phyloP scores from a whole-genome alignment of 1,140 invertebrate genomes.

The Drosophila mojavensis region DNA sequence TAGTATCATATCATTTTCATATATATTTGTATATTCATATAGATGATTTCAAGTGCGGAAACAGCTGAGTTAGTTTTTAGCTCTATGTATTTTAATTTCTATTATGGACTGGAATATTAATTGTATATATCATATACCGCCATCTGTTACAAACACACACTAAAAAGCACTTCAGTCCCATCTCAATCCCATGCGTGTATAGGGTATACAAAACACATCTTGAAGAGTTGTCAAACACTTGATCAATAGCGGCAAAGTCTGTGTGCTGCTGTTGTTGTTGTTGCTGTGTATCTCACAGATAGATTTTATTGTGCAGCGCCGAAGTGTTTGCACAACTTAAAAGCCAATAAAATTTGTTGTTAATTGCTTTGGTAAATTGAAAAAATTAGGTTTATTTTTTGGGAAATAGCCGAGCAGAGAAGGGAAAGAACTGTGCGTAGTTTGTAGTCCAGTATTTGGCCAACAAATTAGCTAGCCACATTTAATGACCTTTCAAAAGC shows the following conservation, averaged over 20 bases:
- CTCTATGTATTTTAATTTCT: too few relatives aligned
- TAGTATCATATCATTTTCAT: too few relatives aligned
- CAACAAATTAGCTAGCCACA: constrained; percentile 64
- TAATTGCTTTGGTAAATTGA: constrained; percentile 81
- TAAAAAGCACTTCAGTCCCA: too few relatives aligned
- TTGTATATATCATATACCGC: too few relatives aligned
- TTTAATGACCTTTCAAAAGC: constrained; percentile 71
- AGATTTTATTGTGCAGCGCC: constrained; percentile 69
- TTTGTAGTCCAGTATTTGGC: constrained; percentile 53
- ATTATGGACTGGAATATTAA: too few relatives aligned
- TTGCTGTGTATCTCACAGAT: constrained; percentile 57
- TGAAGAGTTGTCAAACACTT: constrained; percentile 61
- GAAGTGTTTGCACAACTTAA: constrained; percentile 72
- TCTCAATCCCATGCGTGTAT: too few relatives aligned
- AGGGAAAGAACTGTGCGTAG: constrained; percentile 52
- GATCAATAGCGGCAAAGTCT: constrained; percentile 70
- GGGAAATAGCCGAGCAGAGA: constrained; percentile 42
- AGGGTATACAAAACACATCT: constrained; percentile 41
- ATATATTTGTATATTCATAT: too few relatives aligned
- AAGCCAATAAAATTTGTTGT: constrained; percentile 81
- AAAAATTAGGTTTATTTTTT: constrained; percentile 70
- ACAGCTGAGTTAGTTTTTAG: too few relatives aligned
- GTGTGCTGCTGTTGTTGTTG: constrained; percentile 25
- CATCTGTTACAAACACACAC: too few relatives aligned
- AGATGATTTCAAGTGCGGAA: too few relatives aligned